Conservation (phyloP, 2,113 vertebrate species). For the Anolis carolinensis region DNA sequence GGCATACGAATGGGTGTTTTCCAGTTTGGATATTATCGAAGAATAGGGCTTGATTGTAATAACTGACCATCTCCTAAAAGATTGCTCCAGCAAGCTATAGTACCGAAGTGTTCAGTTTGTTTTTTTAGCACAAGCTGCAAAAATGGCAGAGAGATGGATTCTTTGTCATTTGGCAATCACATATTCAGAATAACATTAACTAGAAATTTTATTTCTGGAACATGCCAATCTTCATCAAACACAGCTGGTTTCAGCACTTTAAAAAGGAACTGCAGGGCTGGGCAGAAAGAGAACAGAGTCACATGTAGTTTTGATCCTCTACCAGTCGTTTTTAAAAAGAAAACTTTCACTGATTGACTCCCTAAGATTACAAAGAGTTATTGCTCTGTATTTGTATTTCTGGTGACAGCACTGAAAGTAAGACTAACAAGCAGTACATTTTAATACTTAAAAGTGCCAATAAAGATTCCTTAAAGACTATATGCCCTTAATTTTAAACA, state of each 20-base stretch:
- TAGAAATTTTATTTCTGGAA: neutral
- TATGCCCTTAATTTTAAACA: neutral
- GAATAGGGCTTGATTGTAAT: constrained; percentile 23
- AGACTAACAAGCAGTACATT: neutral
- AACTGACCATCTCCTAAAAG: fast-evolving
- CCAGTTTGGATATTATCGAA: constrained; percentile 4
- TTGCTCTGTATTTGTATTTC: neutral
- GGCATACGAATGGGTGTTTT: constrained; percentile 14
- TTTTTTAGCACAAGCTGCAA: neutral
- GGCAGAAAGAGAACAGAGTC: neutral
- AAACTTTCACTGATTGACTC: neutral
- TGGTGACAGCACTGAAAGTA: neutral
- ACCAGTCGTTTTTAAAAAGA: neutral
- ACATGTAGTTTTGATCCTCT: neutral
- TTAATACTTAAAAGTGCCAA: neutral
- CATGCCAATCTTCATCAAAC: constrained; percentile 11
- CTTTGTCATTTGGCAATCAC: fast-evolving
- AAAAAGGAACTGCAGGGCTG: neutral
- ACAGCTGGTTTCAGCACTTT: neutral
- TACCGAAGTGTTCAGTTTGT: neutral
- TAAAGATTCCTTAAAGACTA: neutral
- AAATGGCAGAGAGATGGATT: neutral
- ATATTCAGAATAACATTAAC: neutral
- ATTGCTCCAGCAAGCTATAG: neutral
- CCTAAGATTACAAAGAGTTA: neutral